These are phyloP conservation scores for Caenorhabditis virilis DNA, from an alignment of 2,888 invertebrate species.

Conservation along the genomic window DNA sequence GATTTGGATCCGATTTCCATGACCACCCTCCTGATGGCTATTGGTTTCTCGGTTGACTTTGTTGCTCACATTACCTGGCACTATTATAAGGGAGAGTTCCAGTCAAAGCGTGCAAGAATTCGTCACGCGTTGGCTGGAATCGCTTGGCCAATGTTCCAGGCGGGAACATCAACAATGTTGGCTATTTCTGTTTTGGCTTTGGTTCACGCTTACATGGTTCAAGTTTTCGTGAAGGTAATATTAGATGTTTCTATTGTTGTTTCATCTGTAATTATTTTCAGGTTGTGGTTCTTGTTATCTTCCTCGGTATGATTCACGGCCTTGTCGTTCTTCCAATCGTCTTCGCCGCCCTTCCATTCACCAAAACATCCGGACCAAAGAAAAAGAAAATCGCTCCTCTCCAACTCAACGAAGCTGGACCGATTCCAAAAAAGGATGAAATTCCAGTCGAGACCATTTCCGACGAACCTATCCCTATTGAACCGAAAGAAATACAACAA, in stretches of 20 bases:
- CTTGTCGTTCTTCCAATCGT: slow-evolving; percentile 65
- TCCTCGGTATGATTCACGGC: slow-evolving; percentile 64
- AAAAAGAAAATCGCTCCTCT: slow-evolving; percentile 24
- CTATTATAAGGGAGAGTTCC: slow-evolving; percentile 66
- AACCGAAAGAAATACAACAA: no score
- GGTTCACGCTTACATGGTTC: slow-evolving; percentile 68
- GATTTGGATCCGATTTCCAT: slow-evolving; percentile 67
- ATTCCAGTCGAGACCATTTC: background rate
- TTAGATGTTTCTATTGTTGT: background rate
- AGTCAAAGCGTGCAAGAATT: slow-evolving; percentile 58
- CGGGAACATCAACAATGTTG: slow-evolving; percentile 64
- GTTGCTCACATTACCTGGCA: slow-evolving; percentile 68
- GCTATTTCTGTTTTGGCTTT: slow-evolving; percentile 55
- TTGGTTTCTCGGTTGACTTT: slow-evolving; percentile 67
- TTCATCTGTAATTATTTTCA: slow-evolving; percentile 5
- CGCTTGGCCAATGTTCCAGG: slow-evolving; percentile 68
- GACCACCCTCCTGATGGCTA: slow-evolving; percentile 63
- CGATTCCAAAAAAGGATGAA: slow-evolving; percentile 19
- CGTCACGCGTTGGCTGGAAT: slow-evolving; percentile 65
- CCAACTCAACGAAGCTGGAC: slow-evolving; percentile 20
- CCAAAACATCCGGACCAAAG: slow-evolving; percentile 43
- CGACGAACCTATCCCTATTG: background rate
- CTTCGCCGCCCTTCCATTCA: slow-evolving; percentile 60
- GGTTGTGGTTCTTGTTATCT: slow-evolving; percentile 65
- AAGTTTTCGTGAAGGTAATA: slow-evolving; percentile 56